Conservation (phyloP, 2,113 vertebrate genomes). For the Tragelaphus strepsiceros region DNA sequence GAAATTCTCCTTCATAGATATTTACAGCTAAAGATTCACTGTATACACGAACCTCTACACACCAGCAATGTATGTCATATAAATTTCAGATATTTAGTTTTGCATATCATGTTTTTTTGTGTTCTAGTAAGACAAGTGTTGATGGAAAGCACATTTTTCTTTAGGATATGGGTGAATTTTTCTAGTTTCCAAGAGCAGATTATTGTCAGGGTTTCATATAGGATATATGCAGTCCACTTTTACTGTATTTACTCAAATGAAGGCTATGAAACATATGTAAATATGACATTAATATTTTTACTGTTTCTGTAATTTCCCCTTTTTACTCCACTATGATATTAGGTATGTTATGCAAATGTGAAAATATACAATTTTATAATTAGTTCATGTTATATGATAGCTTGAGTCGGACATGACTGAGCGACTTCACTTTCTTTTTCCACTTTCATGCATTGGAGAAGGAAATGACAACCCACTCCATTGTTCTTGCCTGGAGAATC, state of each 20-base stretch:
- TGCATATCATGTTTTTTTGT: neutral
- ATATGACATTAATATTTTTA: neutral
- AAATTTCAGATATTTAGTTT: neutral
- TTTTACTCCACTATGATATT: neutral
- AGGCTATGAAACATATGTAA: neutral
- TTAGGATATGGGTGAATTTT: neutral
- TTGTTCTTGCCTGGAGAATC: no score
- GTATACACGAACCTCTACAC: neutral
- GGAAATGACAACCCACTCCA: no score
- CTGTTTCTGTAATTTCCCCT: neutral
- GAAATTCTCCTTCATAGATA: neutral
- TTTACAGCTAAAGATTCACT: neutral
- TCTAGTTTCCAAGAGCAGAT: neutral
- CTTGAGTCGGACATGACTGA: no score
- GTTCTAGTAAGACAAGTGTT: neutral
- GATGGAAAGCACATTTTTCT: neutral
- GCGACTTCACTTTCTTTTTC: no score
- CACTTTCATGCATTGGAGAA: no score
- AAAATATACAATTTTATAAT: neutral
- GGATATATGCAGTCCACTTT: accelerated
- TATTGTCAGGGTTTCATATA: neutral
- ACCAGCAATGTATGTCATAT: neutral
- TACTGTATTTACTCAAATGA: neutral
- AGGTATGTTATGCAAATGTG: neutral
- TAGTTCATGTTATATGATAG: neutral